These are phyloP conservation scores for Falco novaeseelandiae DNA, from an alignment of 2,797 vertebrate species.

Conservation along the genomic window DNA sequence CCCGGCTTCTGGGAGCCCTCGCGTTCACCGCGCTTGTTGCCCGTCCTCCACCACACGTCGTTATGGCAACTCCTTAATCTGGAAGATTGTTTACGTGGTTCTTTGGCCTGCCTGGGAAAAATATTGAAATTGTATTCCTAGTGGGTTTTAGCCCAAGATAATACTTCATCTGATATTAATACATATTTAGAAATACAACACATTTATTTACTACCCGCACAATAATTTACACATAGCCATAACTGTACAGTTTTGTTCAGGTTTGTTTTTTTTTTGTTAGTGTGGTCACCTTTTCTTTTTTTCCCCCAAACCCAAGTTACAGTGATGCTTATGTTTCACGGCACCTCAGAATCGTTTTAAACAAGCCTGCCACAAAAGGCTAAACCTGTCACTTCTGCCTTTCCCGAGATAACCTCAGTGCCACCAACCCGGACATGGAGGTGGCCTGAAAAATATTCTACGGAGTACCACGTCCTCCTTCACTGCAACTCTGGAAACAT, in stretches of 20 bases:
- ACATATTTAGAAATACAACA: neutral
- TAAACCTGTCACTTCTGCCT: neutral
- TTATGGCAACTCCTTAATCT: neutral
- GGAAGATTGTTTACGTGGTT: neutral
- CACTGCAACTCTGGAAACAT: neutral
- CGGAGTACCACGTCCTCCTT: neutral
- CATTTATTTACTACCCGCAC: neutral
- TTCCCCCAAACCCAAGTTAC: neutral
- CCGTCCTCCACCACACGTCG: accelerated
- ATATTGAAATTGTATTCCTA: neutral
- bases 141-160: neutral
- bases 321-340: neutral
- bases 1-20: neutral
- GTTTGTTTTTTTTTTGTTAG: neutral
- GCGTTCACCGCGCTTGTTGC: neutral
- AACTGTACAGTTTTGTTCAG: neutral
- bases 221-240: neutral
- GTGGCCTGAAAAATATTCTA: neutral
- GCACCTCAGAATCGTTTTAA: neutral
- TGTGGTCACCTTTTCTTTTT: neutral
- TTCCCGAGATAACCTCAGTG: neutral
- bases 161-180: neutral
- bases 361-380: neutral
- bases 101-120: neutral
- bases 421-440: neutral